Evolutionary conservation across 2,113 vertebrate species (phyloP).

Genomic region (Pseudonaja textilis): DNA sequence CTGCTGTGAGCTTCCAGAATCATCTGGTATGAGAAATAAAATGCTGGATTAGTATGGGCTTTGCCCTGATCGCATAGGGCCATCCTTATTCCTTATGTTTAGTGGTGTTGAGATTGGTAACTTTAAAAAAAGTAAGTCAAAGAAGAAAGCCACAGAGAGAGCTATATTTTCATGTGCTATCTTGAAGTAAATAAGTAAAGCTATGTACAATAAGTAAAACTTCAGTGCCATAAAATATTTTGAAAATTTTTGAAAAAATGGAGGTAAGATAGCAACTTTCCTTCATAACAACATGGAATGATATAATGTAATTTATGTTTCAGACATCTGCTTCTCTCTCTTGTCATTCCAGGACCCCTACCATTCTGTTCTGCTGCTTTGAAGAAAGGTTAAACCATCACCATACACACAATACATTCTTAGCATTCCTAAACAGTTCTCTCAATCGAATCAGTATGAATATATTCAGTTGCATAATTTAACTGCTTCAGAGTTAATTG

Average conservation of each 20-base stretch:
- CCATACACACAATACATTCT: constrained; percentile 23
- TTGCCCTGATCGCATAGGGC: not conserved
- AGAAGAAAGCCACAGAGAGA: not conserved
- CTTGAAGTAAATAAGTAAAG: not conserved
- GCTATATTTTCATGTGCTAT: not conserved
- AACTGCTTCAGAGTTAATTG: not conserved
- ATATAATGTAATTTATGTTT: constrained; percentile 4
- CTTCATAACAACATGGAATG: not conserved
- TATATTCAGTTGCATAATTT: constrained; percentile 10
- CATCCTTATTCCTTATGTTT: not conserved
- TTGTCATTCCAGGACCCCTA: constrained; percentile 10
- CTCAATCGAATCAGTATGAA: constrained; percentile 4
- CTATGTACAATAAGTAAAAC: not conserved
- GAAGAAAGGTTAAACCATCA: not conserved
- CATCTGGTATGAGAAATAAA: not conserved
- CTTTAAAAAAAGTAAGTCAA: not conserved
- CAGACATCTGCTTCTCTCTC: constrained; percentile 20
- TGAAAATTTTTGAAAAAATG: not conserved
- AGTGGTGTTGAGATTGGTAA: not conserved
- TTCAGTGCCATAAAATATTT: not conserved
- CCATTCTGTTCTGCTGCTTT: not conserved
- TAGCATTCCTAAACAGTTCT: constrained; percentile 6
- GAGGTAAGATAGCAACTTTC: not conserved
- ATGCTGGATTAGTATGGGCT: not conserved
- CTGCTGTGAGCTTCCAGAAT: not conserved